Evolutionary conservation across 2,113 vertebrate species (phyloP).

Genomic region (Uria lomvia): DNA sequence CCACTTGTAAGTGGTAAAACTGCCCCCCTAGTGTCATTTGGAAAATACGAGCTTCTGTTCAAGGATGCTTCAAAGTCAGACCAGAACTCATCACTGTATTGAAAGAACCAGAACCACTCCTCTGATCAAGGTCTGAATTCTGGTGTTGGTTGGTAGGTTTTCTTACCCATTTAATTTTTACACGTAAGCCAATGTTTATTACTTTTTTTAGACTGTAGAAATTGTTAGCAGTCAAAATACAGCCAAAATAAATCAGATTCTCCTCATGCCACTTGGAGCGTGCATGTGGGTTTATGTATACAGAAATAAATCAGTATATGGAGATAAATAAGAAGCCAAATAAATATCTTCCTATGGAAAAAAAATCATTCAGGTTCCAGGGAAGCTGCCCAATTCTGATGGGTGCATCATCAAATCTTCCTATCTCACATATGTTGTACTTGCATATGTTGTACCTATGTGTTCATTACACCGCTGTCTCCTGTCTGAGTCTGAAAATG

Average conservation of each 20-base stretch:
- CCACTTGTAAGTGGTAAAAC: background rate
- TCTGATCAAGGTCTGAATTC: background rate
- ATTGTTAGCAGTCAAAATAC: background rate
- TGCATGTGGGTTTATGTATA: background rate
- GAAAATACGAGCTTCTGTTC: background rate
- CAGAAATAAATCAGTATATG: background rate
- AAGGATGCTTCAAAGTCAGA: background rate
- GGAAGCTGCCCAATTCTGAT: background rate
- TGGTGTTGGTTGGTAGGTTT: background rate
- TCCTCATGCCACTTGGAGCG: background rate
- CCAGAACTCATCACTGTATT: background rate
- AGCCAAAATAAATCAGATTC: background rate
- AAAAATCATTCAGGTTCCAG: background rate
- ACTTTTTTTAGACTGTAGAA: background rate
- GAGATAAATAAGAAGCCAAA: background rate
- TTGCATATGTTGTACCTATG: background rate
- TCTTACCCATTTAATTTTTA: background rate
- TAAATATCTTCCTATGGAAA: background rate
- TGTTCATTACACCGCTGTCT: background rate
- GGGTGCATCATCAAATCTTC: background rate
- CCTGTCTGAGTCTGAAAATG: background rate
- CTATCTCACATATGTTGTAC: background rate
- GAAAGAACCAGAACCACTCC: background rate
- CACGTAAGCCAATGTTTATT: background rate
- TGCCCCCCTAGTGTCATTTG: background rate